Conservation (phyloP, 2,888 invertebrate species). For the Eurytoma californica region DNA sequence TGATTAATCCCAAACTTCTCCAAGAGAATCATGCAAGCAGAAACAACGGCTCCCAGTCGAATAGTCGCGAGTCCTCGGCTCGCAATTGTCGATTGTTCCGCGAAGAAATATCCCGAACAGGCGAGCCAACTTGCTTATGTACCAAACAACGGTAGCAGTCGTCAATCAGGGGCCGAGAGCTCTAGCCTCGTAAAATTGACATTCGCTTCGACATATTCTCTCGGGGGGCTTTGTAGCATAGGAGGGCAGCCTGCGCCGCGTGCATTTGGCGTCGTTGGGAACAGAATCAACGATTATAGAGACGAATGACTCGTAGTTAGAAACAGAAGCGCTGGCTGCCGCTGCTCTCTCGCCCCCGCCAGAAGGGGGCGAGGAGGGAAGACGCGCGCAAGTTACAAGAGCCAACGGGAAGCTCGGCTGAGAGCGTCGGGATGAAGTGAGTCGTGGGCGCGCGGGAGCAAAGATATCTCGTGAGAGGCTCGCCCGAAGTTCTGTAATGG, state of each 20-base stretch:
- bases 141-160: not conserved
- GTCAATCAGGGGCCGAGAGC: not conserved
- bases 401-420: not conserved
- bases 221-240: not conserved
- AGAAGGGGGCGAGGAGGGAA: slow-evolving; percentile 15
- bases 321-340: slow-evolving; percentile 20
- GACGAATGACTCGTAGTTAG: slow-evolving; percentile 43
- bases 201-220: slow-evolving; percentile 8
- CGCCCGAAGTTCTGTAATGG: not conserved
- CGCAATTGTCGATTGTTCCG: not conserved
- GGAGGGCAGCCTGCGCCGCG: slow-evolving; percentile 19
- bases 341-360: not conserved
- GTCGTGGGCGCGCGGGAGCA: not conserved
- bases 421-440: not conserved
- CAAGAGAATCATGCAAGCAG: not conserved
- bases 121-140: not conserved
- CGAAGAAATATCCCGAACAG: not conserved
- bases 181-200: slow-evolving; percentile 4
- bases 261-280: slow-evolving; percentile 42
- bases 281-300: slow-evolving; percentile 46
- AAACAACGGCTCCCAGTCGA: too few species aligned
- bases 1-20: too few species aligned
- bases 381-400: not conserved
- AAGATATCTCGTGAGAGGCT: not conserved
- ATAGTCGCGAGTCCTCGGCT: too few species aligned